Percentiles rank a stretch among this genome's conserved stretches.
phyloP scores from a whole-genome alignment of 2,797 vertebrate genomes.

The Pelochelys cantorii region DNA sequence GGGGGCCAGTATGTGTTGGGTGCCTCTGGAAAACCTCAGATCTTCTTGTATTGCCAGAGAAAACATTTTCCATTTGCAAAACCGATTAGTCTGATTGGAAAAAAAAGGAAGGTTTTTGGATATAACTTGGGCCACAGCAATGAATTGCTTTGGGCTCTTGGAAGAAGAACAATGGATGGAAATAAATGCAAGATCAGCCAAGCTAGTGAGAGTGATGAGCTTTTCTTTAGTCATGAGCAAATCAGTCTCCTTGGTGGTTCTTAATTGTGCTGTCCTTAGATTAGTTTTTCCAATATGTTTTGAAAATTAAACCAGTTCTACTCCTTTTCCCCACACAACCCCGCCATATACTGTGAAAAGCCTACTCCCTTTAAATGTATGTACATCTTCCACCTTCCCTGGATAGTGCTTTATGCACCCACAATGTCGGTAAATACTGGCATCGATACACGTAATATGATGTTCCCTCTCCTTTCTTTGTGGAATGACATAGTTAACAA shows the following conservation, averaged over 20 bases:
- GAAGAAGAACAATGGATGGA: neutral
- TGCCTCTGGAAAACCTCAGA: neutral
- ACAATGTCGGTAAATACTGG: neutral
- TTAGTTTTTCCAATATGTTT: neutral
- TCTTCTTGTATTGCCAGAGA: neutral
- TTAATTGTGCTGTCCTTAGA: neutral
- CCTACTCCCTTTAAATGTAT: neutral
- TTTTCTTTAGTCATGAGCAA: neutral
- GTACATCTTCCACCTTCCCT: neutral
- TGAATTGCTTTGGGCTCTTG: rapidly evolving
- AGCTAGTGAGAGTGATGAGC: rapidly evolving
- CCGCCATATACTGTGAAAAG: neutral
- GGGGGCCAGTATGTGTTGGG: neutral
- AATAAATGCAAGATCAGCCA: neutral
- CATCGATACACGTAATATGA: neutral
- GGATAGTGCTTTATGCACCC: neutral
- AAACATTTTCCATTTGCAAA: neutral
- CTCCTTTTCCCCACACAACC: neutral
- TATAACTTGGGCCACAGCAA: rapidly evolving
- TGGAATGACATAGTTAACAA: neutral
- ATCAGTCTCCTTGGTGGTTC: neutral
- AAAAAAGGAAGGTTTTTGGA: neutral
- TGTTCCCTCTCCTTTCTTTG: neutral
- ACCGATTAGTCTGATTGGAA: rapidly evolving
- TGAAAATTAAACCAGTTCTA: neutral